Conservation (phyloP, 1,140 invertebrate genomes). For the Leucophenga varia region DNA sequence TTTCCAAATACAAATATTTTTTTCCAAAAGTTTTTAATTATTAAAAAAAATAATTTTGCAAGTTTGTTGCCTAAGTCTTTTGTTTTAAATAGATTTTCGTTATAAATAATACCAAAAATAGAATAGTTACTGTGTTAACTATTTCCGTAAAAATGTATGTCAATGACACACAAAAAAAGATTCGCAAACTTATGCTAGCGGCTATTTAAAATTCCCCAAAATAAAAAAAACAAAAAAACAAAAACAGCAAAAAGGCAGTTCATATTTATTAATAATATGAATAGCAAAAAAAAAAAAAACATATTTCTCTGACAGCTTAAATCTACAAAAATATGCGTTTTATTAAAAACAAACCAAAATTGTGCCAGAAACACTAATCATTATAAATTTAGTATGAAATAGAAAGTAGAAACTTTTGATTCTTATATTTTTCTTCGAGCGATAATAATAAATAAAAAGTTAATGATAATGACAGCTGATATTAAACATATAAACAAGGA, state of each 20-base stretch:
- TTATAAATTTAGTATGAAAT: constrained; percentile 29
- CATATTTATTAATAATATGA: neutral
- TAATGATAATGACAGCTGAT: no score
- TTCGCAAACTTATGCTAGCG: constrained; percentile 5
- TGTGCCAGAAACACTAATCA: no score
- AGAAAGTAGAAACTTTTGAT: constrained; percentile 37
- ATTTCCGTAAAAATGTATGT: constrained; percentile 29
- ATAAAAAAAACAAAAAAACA: constrained; percentile 4
- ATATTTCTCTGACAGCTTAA: no score
- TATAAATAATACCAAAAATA: no score
- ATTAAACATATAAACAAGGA: constrained; percentile 6
- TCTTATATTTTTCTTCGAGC: no score
- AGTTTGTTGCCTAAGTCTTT: constrained; percentile 28
- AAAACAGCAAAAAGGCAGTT: no score
- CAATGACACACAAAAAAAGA: constrained; percentile 26
- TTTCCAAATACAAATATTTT: no score
- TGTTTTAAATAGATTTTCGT: constrained; percentile 9
- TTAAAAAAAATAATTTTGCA: neutral
- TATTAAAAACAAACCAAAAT: no score
- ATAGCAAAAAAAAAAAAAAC: constrained; percentile 27
- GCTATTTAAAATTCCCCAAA: constrained; percentile 15
- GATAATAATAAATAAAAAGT: no score
- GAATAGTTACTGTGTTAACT: no score
- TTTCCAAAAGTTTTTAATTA: no score
- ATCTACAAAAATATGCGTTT: no score